Conservation (phyloP, 2,113 vertebrate genomes). For the Callipepla californica region DNA sequence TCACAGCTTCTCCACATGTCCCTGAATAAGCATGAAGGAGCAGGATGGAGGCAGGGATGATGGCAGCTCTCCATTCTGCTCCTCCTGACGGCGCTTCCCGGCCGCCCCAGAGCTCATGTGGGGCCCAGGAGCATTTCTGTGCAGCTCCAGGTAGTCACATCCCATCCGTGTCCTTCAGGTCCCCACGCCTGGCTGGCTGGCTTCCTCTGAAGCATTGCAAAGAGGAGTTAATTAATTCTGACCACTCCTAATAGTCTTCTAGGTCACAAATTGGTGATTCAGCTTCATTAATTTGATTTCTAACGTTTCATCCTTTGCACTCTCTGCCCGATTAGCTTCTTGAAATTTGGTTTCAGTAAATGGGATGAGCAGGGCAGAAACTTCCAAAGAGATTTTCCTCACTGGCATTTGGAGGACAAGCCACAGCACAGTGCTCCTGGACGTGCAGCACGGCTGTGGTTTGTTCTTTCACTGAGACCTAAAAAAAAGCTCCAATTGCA, state of each 20-base stretch:
- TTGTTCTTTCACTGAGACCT: neutral
- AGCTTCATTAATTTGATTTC: conserved; percentile 77
- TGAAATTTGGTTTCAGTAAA: conserved; percentile 77
- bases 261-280: conserved; percentile 75
- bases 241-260: conserved; percentile 73
- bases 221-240: conserved; percentile 75
- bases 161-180: conserved; percentile 12
- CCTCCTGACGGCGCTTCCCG: neutral
- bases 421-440: neutral
- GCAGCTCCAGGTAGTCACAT: conserved; percentile 41
- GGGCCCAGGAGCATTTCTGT: neutral
- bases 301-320: conserved; percentile 76
- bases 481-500: neutral
- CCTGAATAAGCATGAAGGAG: neutral
- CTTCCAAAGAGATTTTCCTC: conserved; percentile 77
- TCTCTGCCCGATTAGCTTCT: conserved; percentile 78
- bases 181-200: neutral
- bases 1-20: neutral
- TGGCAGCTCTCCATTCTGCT: neutral
- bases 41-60: neutral
- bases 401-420: conserved; percentile 31
- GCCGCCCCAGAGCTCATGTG: neutral
- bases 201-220: conserved; percentile 42
- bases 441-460: neutral
- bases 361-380: conserved; percentile 74